Percentiles rank a stretch among this genome's conserved stretches.
These are phyloP conservation scores for Hylyphantes graminicola DNA, from an alignment of 1,140 invertebrate species.

Conservation along the genomic window DNA sequence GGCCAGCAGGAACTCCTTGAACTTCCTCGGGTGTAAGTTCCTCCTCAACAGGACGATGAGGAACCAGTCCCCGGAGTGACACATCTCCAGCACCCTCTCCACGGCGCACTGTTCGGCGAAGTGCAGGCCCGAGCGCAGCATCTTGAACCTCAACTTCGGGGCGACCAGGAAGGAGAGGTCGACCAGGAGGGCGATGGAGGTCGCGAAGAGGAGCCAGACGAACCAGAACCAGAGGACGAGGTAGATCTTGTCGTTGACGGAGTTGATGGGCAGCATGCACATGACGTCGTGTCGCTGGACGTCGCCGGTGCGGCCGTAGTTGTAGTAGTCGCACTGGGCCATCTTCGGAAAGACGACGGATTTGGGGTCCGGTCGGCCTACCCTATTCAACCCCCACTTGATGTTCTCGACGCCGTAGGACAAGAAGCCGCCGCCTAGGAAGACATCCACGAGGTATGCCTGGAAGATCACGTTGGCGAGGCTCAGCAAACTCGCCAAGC, in stretches of 20 bases:
- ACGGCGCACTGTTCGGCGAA: slow-evolving; percentile 53
- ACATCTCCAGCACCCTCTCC: slow-evolving; percentile 45
- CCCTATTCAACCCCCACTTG: slow-evolving; percentile 82
- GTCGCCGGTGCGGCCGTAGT: slow-evolving; percentile 82
- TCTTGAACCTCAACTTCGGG: slow-evolving; percentile 36
- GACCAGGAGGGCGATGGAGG: slow-evolving; percentile 79
- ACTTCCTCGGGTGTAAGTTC: slow-evolving; percentile 76
- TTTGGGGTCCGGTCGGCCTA: slow-evolving; percentile 77
- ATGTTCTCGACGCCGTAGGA: slow-evolving; percentile 63
- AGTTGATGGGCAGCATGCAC: slow-evolving; percentile 80
- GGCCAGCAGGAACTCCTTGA: slow-evolving; percentile 61
- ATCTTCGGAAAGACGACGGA: slow-evolving; percentile 83
- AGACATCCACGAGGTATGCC: slow-evolving; percentile 76
- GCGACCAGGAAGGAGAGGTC: slow-evolving; percentile 81
- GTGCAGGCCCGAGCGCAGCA: slow-evolving; percentile 43
- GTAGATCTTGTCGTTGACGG: slow-evolving; percentile 85
- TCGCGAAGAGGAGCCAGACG: slow-evolving; percentile 71
- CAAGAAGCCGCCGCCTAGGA: slow-evolving; percentile 62
- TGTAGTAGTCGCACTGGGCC: slow-evolving; percentile 92
- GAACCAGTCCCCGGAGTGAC: slow-evolving; percentile 85
- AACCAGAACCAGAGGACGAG: slow-evolving; percentile 77
- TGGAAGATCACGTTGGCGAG: slow-evolving; percentile 86
- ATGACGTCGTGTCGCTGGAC: slow-evolving; percentile 69
- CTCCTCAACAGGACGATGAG: slow-evolving; percentile 85
- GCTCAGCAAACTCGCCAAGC: slow-evolving; percentile 84